These are phyloP conservation scores for Trilocha varians DNA, from an alignment of 2,888 invertebrate genomes.

Conservation along the genomic window DNA sequence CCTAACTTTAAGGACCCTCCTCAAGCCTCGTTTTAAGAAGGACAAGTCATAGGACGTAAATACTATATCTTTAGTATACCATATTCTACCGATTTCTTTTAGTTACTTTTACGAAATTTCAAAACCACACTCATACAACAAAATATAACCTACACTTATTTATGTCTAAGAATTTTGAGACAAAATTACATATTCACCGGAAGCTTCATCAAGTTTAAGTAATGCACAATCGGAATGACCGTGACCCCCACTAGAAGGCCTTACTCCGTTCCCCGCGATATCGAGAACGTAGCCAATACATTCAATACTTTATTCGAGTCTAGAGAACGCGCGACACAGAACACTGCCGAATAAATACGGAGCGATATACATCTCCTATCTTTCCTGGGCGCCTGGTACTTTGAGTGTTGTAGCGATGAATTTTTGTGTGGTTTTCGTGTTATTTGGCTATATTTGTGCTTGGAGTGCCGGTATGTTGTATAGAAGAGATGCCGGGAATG, in stretches of 20 bases:
- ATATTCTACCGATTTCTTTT: no score
- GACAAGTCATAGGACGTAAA: no score
- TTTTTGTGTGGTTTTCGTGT: slow-evolving; percentile 60
- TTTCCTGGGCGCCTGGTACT: slow-evolving; percentile 51
- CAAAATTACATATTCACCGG: no score
- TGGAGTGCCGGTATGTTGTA: slow-evolving; percentile 58
- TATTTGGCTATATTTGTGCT: slow-evolving; percentile 52
- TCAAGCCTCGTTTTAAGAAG: no score
- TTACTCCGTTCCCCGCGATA: slow-evolving; percentile 18
- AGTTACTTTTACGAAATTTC: no score
- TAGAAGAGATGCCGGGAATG: slow-evolving; percentile 53
- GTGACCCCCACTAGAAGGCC: slow-evolving; percentile 3
- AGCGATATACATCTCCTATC: slow-evolving; percentile 62
- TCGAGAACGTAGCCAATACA: slow-evolving; percentile 60
- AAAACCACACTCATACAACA: no score
- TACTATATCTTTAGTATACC: no score
- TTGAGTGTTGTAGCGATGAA: slow-evolving; percentile 61
- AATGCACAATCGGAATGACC: no score
- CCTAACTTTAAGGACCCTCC: no score
- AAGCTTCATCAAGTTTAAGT: no score
- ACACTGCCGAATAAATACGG: slow-evolving; percentile 66
- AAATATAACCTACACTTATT: no score
- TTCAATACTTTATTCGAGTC: slow-evolving; percentile 64
- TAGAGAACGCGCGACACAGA: slow-evolving; percentile 53
- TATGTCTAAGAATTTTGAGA: no score